Evolutionary conservation across 2,888 invertebrate genomes (phyloP).

Genomic region (Itoplectis maculator): DNA sequence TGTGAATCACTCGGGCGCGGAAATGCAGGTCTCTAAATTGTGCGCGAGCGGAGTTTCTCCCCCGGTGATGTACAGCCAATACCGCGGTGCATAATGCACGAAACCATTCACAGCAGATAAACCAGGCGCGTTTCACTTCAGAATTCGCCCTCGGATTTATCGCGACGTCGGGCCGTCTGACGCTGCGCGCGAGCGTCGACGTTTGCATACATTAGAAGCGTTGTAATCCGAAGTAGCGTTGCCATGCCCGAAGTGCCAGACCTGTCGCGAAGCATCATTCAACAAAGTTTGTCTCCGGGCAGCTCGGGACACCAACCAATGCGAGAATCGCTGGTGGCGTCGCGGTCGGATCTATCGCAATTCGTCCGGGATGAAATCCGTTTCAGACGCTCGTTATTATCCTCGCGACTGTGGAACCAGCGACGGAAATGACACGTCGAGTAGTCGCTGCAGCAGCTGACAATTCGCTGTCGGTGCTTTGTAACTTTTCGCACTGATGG

Average conservation of each 20-base stretch:
- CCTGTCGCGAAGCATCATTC: not conserved
- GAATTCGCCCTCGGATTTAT: not conserved
- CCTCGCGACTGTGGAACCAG: not conserved
- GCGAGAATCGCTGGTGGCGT: not conserved
- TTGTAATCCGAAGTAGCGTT: not conserved
- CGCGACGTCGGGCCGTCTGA: not conserved
- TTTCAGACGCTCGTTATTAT: not conserved
- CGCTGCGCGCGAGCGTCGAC: not conserved
- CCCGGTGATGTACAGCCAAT: not conserved
- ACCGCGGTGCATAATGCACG: not conserved
- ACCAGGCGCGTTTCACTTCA: not conserved
- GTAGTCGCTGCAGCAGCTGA: not conserved
- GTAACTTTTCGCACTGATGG: not conserved
- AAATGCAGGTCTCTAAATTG: not conserved
- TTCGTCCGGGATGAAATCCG: not conserved
- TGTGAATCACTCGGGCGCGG: too few relatives aligned
- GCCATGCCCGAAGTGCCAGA: not conserved
- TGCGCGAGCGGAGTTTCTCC: not conserved
- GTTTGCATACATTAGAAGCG: not conserved
- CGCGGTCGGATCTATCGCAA: not conserved
- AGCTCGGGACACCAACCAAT: not conserved
- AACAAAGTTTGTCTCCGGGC: not conserved
- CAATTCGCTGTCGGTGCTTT: not conserved
- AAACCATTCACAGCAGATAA: not conserved
- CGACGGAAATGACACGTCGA: not conserved